phyloP scores from a whole-genome alignment of 2,113 vertebrate genomes.

The Hemichromis elongatus region DNA sequence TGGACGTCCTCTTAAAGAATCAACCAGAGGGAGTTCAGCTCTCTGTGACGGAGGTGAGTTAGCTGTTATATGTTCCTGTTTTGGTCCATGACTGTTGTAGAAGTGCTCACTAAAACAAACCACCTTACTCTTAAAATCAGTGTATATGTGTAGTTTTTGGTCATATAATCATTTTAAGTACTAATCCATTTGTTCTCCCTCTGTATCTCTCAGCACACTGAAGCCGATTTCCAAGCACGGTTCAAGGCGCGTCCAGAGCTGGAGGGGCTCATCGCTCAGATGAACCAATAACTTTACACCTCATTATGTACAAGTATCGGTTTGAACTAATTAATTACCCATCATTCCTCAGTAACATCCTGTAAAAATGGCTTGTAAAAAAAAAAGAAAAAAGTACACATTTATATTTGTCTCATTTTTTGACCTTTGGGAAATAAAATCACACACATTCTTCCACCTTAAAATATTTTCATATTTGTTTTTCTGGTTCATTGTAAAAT shows the following conservation, averaged over 20 bases:
- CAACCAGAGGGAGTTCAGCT: slow-evolving; percentile 89
- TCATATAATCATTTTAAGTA: not conserved
- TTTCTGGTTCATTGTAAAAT: not conserved
- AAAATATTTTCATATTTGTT: not conserved
- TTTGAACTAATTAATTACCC: not conserved
- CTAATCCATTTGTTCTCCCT: not conserved
- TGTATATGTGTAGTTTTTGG: not conserved
- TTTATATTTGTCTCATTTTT: not conserved
- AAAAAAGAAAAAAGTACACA: not conserved
- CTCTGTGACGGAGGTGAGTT: slow-evolving; percentile 77
- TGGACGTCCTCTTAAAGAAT: slow-evolving; percentile 83
- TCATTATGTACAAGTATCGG: not conserved
- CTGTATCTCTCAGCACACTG: slow-evolving; percentile 75
- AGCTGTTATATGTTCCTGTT: not conserved
- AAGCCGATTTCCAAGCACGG: slow-evolving; percentile 78
- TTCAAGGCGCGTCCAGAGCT: slow-evolving; percentile 86
- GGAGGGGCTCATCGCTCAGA: slow-evolving; percentile 81
- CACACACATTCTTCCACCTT: rapidly evolving
- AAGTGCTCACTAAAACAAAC: not conserved
- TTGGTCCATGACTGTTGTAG: not conserved
- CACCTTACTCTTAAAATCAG: rapidly evolving
- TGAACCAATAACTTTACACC: slow-evolving; percentile 13
- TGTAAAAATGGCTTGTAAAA: rapidly evolving
- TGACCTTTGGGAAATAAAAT: not conserved
- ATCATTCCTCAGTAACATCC: not conserved